These are phyloP conservation scores for Engraulis encrasicolus DNA, from an alignment of 2,113 vertebrate genomes.

Conservation along the genomic window DNA sequence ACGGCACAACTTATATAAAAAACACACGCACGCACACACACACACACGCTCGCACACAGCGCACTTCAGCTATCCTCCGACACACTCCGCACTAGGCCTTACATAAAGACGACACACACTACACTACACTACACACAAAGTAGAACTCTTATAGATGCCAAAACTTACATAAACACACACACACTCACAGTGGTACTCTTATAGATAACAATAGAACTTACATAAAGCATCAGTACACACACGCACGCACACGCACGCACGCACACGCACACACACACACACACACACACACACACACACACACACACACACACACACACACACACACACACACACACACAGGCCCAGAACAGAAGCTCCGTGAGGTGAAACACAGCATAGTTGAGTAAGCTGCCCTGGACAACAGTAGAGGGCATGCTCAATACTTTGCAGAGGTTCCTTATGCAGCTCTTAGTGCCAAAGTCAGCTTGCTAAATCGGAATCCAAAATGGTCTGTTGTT, in stretches of 20 bases:
- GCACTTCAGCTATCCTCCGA: background rate
- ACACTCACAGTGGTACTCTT: background rate
- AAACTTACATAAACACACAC: background rate
- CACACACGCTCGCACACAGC: background rate
- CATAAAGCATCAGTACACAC: background rate
- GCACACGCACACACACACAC: constrained; percentile 5
- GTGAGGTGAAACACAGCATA: background rate
- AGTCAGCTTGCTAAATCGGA: too few species aligned
- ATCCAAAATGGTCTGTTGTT: too few species aligned
- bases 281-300: constrained; percentile 7
- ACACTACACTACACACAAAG: background rate
- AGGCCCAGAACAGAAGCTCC: background rate
- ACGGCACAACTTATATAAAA: background rate
- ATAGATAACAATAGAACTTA: background rate
- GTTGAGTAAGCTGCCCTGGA: background rate
- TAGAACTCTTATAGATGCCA: background rate
- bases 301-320: constrained; percentile 6
- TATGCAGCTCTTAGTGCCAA: too few species aligned
- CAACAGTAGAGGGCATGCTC: too few species aligned
- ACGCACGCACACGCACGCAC: background rate
- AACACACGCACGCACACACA: background rate
- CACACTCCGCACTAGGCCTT: background rate
- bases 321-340: background rate
- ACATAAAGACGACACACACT: background rate
- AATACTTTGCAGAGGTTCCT: too few species aligned